Percentiles rank a stretch among this genome's conserved stretches.
These are phyloP conservation scores for Lacerta agilis DNA, from an alignment of 2,797 vertebrate species.

Conservation along the genomic window DNA sequence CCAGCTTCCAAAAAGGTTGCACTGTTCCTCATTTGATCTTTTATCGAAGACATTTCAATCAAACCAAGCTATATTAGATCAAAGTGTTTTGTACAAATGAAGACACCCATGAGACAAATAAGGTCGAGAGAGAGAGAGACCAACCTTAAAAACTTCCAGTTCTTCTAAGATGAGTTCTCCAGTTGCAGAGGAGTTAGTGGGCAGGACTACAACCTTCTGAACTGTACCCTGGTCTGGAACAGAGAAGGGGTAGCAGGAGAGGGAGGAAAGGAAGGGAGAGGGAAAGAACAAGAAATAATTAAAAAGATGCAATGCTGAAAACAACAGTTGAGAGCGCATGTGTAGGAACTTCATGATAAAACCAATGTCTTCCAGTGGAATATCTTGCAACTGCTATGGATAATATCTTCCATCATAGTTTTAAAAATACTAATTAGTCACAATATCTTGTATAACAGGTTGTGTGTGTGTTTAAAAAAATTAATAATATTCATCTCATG, in stretches of 20 bases:
- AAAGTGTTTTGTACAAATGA: slow-evolving; percentile 56
- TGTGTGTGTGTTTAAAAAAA: neutral
- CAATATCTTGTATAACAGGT: neutral
- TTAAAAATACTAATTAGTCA: too few relatives aligned
- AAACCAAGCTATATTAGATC: slow-evolving; percentile 53
- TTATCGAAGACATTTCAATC: slow-evolving; percentile 54
- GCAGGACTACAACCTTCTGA: slow-evolving; percentile 95
- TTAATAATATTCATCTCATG: neutral
- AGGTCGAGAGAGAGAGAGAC: slow-evolving; percentile 49
- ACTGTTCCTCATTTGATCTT: slow-evolving; percentile 54
- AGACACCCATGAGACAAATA: slow-evolving; percentile 40
- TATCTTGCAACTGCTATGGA: neutral
- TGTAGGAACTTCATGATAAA: too few relatives aligned
- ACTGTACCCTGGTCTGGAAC: slow-evolving; percentile 90
- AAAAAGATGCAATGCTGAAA: neutral
- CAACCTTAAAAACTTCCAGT: slow-evolving; percentile 97
- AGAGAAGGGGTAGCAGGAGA: neutral
- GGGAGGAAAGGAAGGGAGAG: neutral
- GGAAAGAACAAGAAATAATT: neutral
- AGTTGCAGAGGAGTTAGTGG: slow-evolving; percentile 87
- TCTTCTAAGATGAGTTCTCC: slow-evolving; percentile 97
- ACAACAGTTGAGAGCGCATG: neutral
- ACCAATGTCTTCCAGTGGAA: too few relatives aligned
- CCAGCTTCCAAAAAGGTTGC: slow-evolving; percentile 26
- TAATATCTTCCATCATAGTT: neutral